Base-by-base conservation (phyloP, 2,888 invertebrate genomes). In the Sipha maydis region DNA sequence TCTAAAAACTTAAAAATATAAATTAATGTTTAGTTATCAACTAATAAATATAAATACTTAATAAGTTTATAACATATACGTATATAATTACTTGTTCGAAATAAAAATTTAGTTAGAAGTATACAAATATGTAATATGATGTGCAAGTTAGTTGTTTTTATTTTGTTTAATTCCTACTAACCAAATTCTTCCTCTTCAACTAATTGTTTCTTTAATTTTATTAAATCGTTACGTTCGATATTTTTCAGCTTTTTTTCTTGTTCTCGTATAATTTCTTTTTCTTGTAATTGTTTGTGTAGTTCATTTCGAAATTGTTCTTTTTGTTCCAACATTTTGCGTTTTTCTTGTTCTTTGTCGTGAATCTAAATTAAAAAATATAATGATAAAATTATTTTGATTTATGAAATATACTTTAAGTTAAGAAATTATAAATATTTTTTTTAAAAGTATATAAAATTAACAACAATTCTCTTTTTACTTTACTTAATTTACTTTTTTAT, bases 311-410 rank as follows among this genome's bases (percentile, higher is more conserved):
- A 75, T n/a, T 48, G 21, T 7, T 31, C 8, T 88, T 76, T 41
- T 34, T 75, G 82, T 67, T 76, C 82, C 8, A 61, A 67, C 25
- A 25, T 4, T 25, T 82, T 88, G 0, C 75, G 56, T n/a, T 28
- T 88, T 61, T 73, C 41, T 8, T 88, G 75, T 80, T 88, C 73
- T 88, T 48, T 82, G 76, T 88, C 82, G 21, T 31, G n/a, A 41
- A n/a, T 31, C 88, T 88, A 61, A 41, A 88, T 80, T 75, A 79
- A 69, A 69, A 21, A 28, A 28, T 73, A 73, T 34, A 19, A 73
- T 17, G 11, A 14, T 14, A 3, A 1, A 11, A 14, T 48, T 11
- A 1, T 48, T 14, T 48, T 48, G 0, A 14, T 48, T 48, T 48
- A 48, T 48, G 8, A n/a, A n/a, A 25, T 25, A 25, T 28, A 69